A percentile compares a stretch with the other conserved stretches of the same genome.
phyloP scores from a whole-genome alignment of 2,113 vertebrate genomes.

The Muntiacus reevesi region DNA sequence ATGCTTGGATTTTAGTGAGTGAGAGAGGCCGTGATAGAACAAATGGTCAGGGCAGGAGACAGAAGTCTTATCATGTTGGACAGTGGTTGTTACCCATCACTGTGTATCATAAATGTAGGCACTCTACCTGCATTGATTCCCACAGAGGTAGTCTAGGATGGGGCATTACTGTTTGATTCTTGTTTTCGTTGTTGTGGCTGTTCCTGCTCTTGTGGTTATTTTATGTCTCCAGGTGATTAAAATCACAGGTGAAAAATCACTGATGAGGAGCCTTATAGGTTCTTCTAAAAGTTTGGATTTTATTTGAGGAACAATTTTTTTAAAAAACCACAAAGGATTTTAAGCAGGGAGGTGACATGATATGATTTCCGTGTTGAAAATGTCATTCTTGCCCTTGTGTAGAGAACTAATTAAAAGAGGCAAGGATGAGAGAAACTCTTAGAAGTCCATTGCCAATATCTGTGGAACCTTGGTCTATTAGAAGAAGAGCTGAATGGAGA shows the following conservation, averaged over 20 bases:
- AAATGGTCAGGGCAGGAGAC: not conserved
- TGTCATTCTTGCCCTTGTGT: not conserved
- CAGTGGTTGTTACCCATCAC: not conserved
- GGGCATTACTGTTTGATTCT: not conserved
- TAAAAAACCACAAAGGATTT: not conserved
- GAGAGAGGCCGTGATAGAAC: not conserved
- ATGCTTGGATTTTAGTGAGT: not conserved
- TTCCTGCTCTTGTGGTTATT: not conserved
- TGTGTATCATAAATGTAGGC: not conserved
- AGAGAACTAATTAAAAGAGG: not conserved
- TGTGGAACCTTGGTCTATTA: not conserved
- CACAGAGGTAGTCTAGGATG: not conserved
- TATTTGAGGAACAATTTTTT: not conserved
- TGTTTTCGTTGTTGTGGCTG: not conserved
- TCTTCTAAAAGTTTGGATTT: not conserved
- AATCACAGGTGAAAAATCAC: conserved; percentile 2
- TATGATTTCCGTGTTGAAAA: not conserved
- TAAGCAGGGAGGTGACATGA: not conserved
- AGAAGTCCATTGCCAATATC: not conserved
- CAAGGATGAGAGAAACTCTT: not conserved
- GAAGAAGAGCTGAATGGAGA: not conserved
- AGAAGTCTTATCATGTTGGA: not conserved
- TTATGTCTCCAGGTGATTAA: not conserved
- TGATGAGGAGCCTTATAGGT: not conserved
- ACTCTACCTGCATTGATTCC: not conserved